phyloP scores from a whole-genome alignment of 2,113 vertebrate species.

The Panthera leo region DNA sequence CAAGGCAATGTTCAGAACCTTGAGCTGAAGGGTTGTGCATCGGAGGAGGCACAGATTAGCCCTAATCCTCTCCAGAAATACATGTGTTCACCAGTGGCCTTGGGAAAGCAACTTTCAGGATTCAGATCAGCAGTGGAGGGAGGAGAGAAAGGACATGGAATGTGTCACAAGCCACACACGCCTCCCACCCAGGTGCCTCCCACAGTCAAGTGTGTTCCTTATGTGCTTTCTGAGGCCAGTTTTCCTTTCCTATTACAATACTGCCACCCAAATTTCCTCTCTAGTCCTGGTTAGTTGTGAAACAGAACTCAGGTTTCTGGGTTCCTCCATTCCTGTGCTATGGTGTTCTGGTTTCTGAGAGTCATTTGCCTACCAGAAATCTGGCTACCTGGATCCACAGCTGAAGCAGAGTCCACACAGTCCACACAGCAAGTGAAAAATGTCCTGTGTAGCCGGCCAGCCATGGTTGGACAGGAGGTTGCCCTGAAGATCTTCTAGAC shows the following conservation, averaged over 20 bases:
- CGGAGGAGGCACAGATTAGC: not conserved
- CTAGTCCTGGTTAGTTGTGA: not conserved
- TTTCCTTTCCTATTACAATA: not conserved
- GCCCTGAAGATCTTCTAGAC: not conserved
- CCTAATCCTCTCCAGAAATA: not conserved
- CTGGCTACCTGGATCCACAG: not conserved
- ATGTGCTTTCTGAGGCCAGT: not conserved
- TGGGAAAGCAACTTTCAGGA: not conserved
- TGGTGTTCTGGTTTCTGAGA: not conserved
- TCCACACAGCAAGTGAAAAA: not conserved
- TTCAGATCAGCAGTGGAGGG: not conserved
- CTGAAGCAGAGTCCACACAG: not conserved
- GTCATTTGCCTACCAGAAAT: not conserved
- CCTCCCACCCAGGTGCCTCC: not conserved
- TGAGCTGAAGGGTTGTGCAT: not conserved
- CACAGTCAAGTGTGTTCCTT: not conserved
- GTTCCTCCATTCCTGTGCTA: not conserved
- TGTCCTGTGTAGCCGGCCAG: not conserved
- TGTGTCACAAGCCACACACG: not conserved
- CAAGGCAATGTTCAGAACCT: not conserved
- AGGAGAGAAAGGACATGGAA: not conserved
- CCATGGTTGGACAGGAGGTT: not conserved
- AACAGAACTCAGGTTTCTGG: not conserved
- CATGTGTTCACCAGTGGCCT: not conserved
- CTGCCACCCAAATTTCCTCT: not conserved